These are phyloP conservation scores for Leucophora obtusa DNA, from an alignment of 2,888 invertebrate genomes.

Conservation along the genomic window DNA sequence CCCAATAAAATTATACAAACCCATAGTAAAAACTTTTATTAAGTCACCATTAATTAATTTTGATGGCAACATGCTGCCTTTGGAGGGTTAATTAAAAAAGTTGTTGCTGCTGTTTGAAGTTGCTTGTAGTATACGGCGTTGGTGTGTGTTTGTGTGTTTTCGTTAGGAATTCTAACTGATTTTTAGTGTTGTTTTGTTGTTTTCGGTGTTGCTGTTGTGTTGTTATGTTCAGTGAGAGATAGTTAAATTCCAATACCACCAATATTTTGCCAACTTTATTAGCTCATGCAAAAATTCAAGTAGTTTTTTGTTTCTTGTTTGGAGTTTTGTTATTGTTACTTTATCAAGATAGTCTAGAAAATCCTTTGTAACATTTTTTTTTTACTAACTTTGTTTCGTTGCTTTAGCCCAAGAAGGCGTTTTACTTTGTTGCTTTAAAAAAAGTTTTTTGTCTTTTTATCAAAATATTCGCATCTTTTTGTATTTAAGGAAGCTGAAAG, in stretches of 20 bases:
- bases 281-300: slow-evolving; percentile 66
- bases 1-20: too few relatives aligned
- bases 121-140: slow-evolving; percentile 4
- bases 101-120: not conserved
- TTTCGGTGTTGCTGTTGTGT: slow-evolving; percentile 27
- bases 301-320: slow-evolving; percentile 39
- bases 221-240: slow-evolving; percentile 49
- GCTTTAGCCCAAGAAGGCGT: slow-evolving; percentile 50
- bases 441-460: slow-evolving; percentile 45
- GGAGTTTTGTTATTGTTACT: slow-evolving; percentile 8
- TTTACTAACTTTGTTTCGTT: not conserved
- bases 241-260: slow-evolving; percentile 65
- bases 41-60: too few relatives aligned
- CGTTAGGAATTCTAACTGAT: slow-evolving; percentile 61
- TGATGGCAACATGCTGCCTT: too few relatives aligned
- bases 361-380: slow-evolving; percentile 58
- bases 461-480: slow-evolving; percentile 68
- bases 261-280: slow-evolving; percentile 69
- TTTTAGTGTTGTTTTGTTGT: slow-evolving; percentile 39
- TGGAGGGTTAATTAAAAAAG: slow-evolving; percentile 1
- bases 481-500: slow-evolving; percentile 58
- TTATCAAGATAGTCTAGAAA: slow-evolving; percentile 67
- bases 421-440: slow-evolving; percentile 28
- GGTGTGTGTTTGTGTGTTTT: slow-evolving; percentile 21
- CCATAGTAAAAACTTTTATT: too few relatives aligned